Conservation (phyloP, 2,888 invertebrate genomes). For the Caenorhabditis sinica region DNA sequence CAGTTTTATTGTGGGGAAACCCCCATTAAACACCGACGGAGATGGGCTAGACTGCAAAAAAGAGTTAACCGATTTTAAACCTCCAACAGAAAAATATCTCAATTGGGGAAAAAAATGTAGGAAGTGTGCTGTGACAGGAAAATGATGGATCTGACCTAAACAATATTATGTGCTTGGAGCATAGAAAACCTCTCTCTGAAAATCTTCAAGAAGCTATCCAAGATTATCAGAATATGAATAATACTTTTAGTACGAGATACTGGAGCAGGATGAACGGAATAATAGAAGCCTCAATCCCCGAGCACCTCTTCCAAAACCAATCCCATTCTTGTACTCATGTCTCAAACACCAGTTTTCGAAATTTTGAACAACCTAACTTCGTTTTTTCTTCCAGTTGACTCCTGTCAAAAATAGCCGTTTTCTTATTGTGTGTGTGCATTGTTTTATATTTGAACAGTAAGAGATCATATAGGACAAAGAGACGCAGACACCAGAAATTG, state of each 20-base stretch:
- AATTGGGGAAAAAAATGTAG: neutral
- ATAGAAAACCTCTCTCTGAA: no score
- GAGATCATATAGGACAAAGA: constrained; percentile 7
- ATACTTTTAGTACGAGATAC: no score
- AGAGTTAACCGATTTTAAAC: neutral
- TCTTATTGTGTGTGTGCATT: constrained; percentile 30
- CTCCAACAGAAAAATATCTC: neutral
- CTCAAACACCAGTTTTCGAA: constrained; percentile 11
- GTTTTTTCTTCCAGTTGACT: constrained; percentile 17
- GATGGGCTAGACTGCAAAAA: neutral
- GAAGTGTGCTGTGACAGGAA: no score
- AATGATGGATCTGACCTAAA: no score
- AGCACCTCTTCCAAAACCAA: no score
- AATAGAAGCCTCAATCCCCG: no score
- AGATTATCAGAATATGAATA: no score
- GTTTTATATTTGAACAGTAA: constrained; percentile 41
- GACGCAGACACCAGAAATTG: constrained; percentile 30
- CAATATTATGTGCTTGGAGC: no score
- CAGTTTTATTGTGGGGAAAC: neutral
- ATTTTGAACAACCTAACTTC: constrained; percentile 12
- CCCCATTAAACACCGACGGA: neutral
- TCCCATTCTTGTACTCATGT: neutral
- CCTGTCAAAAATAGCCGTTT: constrained; percentile 46
- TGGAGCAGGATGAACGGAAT: no score
- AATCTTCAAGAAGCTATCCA: no score